Evolutionary conservation across 2,113 vertebrate species (phyloP), one percentile per base, ranked within the genome.

Genomic region (Macquaria ambigua): DNA sequence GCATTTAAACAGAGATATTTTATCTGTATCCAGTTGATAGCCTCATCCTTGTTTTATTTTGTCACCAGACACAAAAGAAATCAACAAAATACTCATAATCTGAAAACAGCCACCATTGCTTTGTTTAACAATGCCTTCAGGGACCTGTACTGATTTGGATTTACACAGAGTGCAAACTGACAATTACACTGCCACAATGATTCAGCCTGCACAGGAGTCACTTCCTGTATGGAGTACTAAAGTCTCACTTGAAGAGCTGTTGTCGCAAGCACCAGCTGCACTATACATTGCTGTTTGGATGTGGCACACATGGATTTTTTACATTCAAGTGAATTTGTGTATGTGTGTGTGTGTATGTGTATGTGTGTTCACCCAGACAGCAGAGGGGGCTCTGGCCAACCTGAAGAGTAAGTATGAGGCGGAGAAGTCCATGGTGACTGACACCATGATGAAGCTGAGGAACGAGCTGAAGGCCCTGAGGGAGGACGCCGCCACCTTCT

Each of bases 401-500:
- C 95, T 99, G 94, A 99, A 99, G 96, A 97, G 98, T 90, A 99
- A 98, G 87, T 99, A 99, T 0, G 98, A 99, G 90, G 97, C 97
- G 0, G 98, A 99, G 92, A 99, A 99, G 86, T 93, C 96, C 3
- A 98, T 99, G 97, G 98, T 99, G 91, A 99, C 97, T 0, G 97
- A 98, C 92, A 98, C 98, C 1, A 99, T 99, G 98, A 98, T 93
- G 64, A 99, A 98, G 89, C 96, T 99, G n/a, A 96, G 98, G 84
- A 99, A 99, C 2, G 98, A 99, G 87, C 93, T 99, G 48, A 99
- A 99, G 93, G 98, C 98, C 77, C 91, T 99, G 86, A 99, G 97
- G 90, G 98, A 99, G 93, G 98, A 99, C 23, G 98, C 98, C 0
- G 98, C 98, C 80, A 99, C 98, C 14, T 99, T 99, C 96, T 99